phyloP scores from a whole-genome alignment of 2,113 vertebrate species.

The Cryptotis parvus region DNA sequence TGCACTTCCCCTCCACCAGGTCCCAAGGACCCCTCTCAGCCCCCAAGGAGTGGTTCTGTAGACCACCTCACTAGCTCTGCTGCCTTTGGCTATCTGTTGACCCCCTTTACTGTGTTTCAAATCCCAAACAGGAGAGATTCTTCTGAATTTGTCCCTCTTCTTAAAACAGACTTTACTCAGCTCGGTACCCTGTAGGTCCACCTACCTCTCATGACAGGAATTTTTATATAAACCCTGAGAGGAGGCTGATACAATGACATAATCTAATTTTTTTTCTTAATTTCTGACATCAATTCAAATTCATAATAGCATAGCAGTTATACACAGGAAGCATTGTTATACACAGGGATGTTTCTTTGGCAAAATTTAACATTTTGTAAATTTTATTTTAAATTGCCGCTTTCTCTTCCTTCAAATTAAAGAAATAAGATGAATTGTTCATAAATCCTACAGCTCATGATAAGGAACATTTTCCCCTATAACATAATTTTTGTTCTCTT shows the following conservation, averaged over 20 bases:
- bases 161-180: too few relatives aligned
- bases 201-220: neutral
- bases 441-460: neutral
- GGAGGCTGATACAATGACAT: neutral
- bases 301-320: neutral
- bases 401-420: neutral
- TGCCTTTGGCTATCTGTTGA: too few relatives aligned
- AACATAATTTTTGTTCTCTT: neutral
- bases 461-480: neutral
- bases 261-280: neutral
- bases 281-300: neutral
- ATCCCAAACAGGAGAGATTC: too few relatives aligned
- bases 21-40: too few relatives aligned
- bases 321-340: neutral
- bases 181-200: too few relatives aligned
- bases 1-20: too few relatives aligned
- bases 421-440: neutral
- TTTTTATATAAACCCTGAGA: constrained; percentile 34
- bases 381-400: neutral
- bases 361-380: neutral
- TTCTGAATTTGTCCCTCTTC: too few relatives aligned
- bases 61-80: too few relatives aligned
- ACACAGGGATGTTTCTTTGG: neutral
- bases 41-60: too few relatives aligned
- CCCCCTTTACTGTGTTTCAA: too few relatives aligned